phyloP scores from a whole-genome alignment of 1,140 invertebrate species.

The Zaprionus lachaisei region DNA sequence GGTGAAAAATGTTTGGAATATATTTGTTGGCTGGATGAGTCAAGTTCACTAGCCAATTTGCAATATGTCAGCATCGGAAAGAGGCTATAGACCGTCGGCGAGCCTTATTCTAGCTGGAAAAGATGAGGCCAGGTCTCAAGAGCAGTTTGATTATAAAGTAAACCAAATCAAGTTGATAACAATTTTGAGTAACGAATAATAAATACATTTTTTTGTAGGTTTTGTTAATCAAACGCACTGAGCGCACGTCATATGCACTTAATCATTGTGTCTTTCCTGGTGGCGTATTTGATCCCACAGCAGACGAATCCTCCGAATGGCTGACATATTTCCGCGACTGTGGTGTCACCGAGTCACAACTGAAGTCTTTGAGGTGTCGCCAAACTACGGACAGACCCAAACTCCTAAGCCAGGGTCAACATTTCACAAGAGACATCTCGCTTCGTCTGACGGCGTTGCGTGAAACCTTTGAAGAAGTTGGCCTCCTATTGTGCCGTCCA shows the following conservation, averaged over 20 bases:
- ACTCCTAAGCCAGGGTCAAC: constrained; percentile 29
- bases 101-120: constrained; percentile 83
- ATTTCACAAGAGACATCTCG: constrained; percentile 88
- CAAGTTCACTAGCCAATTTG: not conserved
- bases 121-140: constrained; percentile 32
- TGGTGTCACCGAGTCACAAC: constrained; percentile 85
- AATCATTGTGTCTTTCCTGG: constrained; percentile 93
- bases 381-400: constrained; percentile 49
- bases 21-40: not conserved
- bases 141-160: constrained; percentile 55
- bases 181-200: not conserved
- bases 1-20: constrained; percentile 25
- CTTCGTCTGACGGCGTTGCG: constrained; percentile 93
- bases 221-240: constrained; percentile 88
- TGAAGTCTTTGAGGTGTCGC: constrained; percentile 86
- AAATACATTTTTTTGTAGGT: constrained; percentile 79
- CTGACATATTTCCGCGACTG: constrained; percentile 88
- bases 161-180: constrained; percentile 21
- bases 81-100: constrained; percentile 72
- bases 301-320: constrained; percentile 91
- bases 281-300: constrained; percentile 87
- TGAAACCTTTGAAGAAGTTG: constrained; percentile 96
- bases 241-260: constrained; percentile 88
- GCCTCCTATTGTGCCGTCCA: constrained; percentile 88
- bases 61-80: constrained; percentile 31